Conservation (phyloP, 2,113 vertebrate species). For the Neogale vison region DNA sequence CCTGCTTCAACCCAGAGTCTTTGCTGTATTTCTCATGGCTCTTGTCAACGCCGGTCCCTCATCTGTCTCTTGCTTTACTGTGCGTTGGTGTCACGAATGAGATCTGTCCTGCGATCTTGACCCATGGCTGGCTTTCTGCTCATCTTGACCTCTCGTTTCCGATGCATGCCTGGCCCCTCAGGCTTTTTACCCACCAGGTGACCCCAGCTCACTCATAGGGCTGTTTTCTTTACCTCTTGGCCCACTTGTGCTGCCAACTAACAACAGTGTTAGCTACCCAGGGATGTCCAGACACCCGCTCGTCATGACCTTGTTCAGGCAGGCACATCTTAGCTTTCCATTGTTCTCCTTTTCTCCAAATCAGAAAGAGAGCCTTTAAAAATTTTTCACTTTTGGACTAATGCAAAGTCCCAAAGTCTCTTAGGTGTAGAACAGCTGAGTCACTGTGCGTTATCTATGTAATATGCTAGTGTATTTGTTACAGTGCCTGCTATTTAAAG, state of each 20-base stretch:
- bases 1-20: neutral
- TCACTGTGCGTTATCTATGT: neutral
- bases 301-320: neutral
- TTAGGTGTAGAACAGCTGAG: neutral
- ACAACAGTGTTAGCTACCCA: neutral
- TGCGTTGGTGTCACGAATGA: neutral
- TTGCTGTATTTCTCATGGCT: accelerated
- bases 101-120: neutral
- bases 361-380: neutral
- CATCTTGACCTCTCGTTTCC: neutral
- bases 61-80: neutral
- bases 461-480: neutral
- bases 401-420: neutral
- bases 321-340: neutral
- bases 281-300: neutral
- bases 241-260: neutral
- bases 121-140: neutral
- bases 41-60: neutral
- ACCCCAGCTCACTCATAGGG: too few species aligned
- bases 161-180: neutral
- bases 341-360: neutral
- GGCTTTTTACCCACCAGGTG: neutral
- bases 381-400: neutral
- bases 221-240: neutral
- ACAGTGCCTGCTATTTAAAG: neutral